Percentiles rank a stretch among this genome's conserved stretches.
Conservation (phyloP, 2,888 invertebrate genomes). For the Temnothorax unifasciatus region DNA sequence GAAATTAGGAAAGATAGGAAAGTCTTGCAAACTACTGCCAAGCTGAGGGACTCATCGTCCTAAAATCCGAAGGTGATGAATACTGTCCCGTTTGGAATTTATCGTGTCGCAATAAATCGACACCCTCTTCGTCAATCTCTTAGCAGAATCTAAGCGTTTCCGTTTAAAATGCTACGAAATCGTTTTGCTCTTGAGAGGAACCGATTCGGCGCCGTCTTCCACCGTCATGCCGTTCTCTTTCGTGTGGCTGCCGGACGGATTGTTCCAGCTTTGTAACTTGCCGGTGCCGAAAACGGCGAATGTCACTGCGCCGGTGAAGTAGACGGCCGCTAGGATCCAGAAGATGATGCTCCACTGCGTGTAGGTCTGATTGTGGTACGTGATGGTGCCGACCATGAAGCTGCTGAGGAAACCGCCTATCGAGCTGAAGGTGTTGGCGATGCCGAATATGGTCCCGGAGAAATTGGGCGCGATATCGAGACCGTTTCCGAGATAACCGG, state of each 20-base stretch:
- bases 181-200: conserved; percentile 84
- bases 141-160: background rate
- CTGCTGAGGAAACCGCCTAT: conserved; percentile 94
- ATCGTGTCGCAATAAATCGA: conserved; percentile 29
- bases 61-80: conserved; percentile 24
- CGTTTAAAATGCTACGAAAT: conserved; percentile 64
- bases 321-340: conserved; percentile 92
- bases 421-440: conserved; percentile 95
- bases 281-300: conserved; percentile 91
- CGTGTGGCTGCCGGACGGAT: conserved; percentile 66
- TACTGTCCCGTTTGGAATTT: conserved; percentile 54
- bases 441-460: conserved; percentile 95
- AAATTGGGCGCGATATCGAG: conserved; percentile 96
- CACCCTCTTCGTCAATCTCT: background rate
- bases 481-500: conserved; percentile 94
- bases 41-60: background rate
- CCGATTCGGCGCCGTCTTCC: conserved; percentile 81
- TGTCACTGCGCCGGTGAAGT: conserved; percentile 89
- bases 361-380: conserved; percentile 91
- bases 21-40: background rate
- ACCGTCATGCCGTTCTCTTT: conserved; percentile 42
- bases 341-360: conserved; percentile 94
- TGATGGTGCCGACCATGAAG: conserved; percentile 93
- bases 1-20: background rate
- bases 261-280: conserved; percentile 88